These are phyloP conservation scores for Teleogryllus oceanicus DNA, from an alignment of 2,888 invertebrate species.

Conservation along the genomic window DNA sequence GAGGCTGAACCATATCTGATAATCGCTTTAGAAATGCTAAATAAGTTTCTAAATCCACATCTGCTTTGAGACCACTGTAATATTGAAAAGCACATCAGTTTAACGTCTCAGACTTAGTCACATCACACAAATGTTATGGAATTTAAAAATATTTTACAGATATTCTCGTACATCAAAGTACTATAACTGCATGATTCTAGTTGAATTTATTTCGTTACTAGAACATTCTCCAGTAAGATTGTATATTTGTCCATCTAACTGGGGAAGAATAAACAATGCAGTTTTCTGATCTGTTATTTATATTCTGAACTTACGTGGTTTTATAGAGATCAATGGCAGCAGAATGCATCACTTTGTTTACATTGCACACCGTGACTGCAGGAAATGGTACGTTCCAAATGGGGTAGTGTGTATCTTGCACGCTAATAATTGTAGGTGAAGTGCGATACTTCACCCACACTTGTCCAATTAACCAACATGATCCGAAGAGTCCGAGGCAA, in stretches of 20 bases:
- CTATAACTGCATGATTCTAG: too few species aligned
- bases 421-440: constrained; percentile 37
- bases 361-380: constrained; percentile 37
- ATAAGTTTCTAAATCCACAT: constrained; percentile 1
- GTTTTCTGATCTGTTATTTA: too few species aligned
- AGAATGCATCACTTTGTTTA: constrained; percentile 35
- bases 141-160: too few species aligned
- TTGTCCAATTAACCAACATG: constrained; percentile 29
- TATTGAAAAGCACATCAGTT: too few species aligned
- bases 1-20: constrained; percentile 37
- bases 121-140: too few species aligned
- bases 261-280: too few species aligned
- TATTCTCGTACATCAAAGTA: too few species aligned
- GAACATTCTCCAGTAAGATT: too few species aligned
- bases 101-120: too few species aligned
- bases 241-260: too few species aligned
- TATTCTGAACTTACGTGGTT: not conserved
- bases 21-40: constrained; percentile 35
- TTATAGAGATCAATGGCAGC: constrained; percentile 32
- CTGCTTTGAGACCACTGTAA: too few species aligned
- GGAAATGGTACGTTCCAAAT: constrained; percentile 38
- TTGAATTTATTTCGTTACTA: too few species aligned
- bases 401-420: constrained; percentile 37
- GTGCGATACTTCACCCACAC: constrained; percentile 36
- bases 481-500: not conserved